These are phyloP conservation scores for Alitta virens DNA, from an alignment of 2,888 invertebrate genomes.

Conservation along the genomic window DNA sequence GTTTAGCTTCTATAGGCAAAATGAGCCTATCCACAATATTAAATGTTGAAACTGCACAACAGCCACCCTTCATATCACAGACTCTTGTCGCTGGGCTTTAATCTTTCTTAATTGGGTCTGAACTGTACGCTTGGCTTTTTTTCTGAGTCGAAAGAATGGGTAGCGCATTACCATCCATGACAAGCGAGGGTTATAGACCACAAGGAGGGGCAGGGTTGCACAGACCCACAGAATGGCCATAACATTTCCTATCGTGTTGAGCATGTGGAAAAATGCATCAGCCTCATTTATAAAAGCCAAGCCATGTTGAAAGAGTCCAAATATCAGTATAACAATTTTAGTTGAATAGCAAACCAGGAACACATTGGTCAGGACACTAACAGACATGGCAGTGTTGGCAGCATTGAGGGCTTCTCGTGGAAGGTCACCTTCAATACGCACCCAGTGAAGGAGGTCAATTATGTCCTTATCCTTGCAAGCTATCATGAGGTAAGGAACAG, in stretches of 20 bases:
- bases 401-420: not conserved
- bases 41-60: too few species aligned
- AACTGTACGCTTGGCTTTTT: too few species aligned
- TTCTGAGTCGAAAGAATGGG: too few species aligned
- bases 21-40: too few species aligned
- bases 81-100: too few species aligned
- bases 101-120: too few species aligned
- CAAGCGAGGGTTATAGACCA: not conserved
- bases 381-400: not conserved
- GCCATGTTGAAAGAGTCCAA: not conserved
- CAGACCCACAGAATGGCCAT: not conserved
- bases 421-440: not conserved
- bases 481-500: not conserved
- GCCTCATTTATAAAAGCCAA: not conserved
- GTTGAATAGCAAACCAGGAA: not conserved
- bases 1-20: too few species aligned
- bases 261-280: not conserved
- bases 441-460: constrained; percentile 1
- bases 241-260: not conserved
- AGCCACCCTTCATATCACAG: too few species aligned
- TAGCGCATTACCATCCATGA: not conserved
- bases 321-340: not conserved
- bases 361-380: not conserved
- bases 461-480: constrained; percentile 1
- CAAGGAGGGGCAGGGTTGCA: not conserved